A percentile compares a stretch with the other conserved stretches of the same genome.
These are phyloP conservation scores for Drosophila teissieri DNA, from an alignment of 1,140 invertebrate species.

Conservation along the genomic window DNA sequence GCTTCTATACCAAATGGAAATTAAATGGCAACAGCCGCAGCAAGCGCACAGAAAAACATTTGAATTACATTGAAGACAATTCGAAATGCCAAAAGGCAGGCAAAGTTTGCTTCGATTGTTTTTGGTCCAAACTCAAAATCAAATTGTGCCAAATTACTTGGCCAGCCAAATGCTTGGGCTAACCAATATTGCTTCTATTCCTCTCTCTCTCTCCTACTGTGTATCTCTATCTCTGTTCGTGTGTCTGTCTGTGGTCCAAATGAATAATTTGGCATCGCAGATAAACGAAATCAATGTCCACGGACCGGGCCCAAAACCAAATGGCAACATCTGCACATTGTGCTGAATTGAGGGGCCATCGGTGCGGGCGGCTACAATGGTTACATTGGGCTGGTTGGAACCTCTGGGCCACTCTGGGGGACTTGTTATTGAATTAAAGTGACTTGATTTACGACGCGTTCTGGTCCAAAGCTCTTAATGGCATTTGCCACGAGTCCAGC, in stretches of 20 bases:
- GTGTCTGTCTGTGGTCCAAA: slow-evolving; percentile 41
- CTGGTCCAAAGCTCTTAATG: slow-evolving; percentile 53
- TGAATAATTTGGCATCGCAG: slow-evolving; percentile 54
- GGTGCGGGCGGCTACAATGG: slow-evolving; percentile 1
- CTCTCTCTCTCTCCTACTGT: neutral
- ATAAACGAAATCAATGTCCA: slow-evolving; percentile 55
- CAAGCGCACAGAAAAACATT: slow-evolving; percentile 45
- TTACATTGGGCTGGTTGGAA: slow-evolving; percentile 1
- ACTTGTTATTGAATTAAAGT: slow-evolving; percentile 55
- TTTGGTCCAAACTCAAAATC: slow-evolving; percentile 41
- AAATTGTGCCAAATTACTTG: slow-evolving; percentile 54
- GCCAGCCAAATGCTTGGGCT: slow-evolving; percentile 9
- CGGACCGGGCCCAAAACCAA: slow-evolving; percentile 33
- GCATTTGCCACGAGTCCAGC: slow-evolving; percentile 38
- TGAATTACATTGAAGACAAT: slow-evolving; percentile 45
- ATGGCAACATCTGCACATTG: slow-evolving; percentile 47
- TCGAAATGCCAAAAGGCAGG: slow-evolving; percentile 46
- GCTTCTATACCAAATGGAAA: slow-evolving; percentile 36
- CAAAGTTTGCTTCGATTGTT: slow-evolving; percentile 41
- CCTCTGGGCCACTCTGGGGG: slow-evolving; percentile 44
- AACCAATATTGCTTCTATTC: slow-evolving; percentile 27
- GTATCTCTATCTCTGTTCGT: slow-evolving; percentile 5
- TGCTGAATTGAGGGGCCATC: slow-evolving; percentile 3
- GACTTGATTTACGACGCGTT: slow-evolving; percentile 52
- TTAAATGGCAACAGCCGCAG: slow-evolving; percentile 29